These are phyloP conservation scores for Amia ocellicauda DNA, from an alignment of 2,113 vertebrate genomes.

Conservation along the genomic window DNA sequence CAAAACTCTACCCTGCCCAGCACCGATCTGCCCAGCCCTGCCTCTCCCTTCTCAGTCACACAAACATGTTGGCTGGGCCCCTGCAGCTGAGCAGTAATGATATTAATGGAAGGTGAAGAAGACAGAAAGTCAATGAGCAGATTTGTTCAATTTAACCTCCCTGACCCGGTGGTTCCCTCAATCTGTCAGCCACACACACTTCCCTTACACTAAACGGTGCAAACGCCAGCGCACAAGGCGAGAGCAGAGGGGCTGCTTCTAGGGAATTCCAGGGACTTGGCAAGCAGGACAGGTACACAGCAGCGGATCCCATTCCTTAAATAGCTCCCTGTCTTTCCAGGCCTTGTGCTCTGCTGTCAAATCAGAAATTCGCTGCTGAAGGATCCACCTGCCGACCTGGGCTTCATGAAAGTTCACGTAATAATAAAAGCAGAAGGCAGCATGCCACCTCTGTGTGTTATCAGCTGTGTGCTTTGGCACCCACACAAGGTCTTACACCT, in stretches of 20 bases:
- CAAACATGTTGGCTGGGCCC: constrained; percentile 27
- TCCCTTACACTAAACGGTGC: constrained; percentile 23
- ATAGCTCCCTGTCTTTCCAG: background rate
- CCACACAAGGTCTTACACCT: background rate
- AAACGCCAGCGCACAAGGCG: background rate
- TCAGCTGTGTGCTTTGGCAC: constrained; percentile 30
- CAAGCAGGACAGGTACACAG: background rate
- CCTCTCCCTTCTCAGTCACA: constrained; percentile 32
- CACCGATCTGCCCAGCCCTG: too few relatives aligned
- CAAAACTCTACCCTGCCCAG: too few relatives aligned
- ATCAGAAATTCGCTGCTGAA: background rate
- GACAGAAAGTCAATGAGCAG: constrained; percentile 56
- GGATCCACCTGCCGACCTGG: constrained; percentile 1
- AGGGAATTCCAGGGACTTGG: too few relatives aligned
- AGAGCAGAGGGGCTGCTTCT: background rate
- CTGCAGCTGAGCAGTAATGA: constrained; percentile 40
- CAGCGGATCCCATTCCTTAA: background rate
- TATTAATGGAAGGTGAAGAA: constrained; percentile 45
- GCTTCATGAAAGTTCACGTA: background rate
- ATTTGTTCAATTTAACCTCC: constrained; percentile 58
- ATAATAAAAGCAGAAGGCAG: background rate
- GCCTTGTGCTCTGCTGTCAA: too few relatives aligned
- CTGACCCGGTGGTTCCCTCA: constrained; percentile 39
- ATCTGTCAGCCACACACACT: constrained; percentile 38
- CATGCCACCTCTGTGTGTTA: constrained; percentile 6